Percentiles rank a stretch among this genome's conserved stretches.
Evolutionary conservation across 2,113 vertebrate species (phyloP).

Genomic region (Talpa occidentalis): DNA sequence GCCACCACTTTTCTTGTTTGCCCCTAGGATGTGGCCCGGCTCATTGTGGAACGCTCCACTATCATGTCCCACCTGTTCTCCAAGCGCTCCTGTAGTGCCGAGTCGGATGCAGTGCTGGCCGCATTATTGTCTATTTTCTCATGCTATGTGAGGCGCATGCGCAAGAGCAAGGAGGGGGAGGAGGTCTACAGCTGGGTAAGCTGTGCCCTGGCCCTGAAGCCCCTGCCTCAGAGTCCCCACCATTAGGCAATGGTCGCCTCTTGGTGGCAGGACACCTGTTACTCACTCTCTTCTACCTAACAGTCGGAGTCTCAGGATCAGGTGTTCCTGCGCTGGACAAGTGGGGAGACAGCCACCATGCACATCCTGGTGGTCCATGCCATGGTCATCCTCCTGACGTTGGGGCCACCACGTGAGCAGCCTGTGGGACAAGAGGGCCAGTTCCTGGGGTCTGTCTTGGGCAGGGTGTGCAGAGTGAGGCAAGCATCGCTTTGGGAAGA

Average conservation of each 20-base stretch:
- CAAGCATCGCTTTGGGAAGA: no score
- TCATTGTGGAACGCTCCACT: constrained; percentile 98
- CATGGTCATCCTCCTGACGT: constrained; percentile 97
- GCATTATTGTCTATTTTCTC: constrained; percentile 96
- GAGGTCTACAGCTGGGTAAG: constrained; percentile 98
- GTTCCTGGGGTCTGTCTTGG: background rate
- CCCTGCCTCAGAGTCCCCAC: background rate
- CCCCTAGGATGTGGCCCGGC: constrained; percentile 93
- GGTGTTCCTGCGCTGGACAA: constrained; percentile 97
- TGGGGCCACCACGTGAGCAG: constrained; percentile 92
- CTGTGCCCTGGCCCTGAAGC: background rate
- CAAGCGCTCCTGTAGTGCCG: constrained; percentile 91
- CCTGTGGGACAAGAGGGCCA: fast-evolving
- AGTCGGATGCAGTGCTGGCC: constrained; percentile 93
- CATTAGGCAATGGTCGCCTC: no score
- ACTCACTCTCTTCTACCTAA: background rate
- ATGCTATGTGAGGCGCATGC: constrained; percentile 94
- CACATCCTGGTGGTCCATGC: constrained; percentile 99
- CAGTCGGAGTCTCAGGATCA: constrained; percentile 99
- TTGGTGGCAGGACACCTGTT: no score
- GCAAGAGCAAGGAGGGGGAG: constrained; percentile 97
- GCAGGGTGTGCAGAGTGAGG: background rate
- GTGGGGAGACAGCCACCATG: constrained; percentile 98
- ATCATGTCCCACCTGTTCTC: constrained; percentile 98
- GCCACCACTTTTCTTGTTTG: background rate